Evolutionary conservation across 30 jellyfish, hydroid and myxozoan species (phyloP).

Genomic region (Sanderia malayensis): DNA sequence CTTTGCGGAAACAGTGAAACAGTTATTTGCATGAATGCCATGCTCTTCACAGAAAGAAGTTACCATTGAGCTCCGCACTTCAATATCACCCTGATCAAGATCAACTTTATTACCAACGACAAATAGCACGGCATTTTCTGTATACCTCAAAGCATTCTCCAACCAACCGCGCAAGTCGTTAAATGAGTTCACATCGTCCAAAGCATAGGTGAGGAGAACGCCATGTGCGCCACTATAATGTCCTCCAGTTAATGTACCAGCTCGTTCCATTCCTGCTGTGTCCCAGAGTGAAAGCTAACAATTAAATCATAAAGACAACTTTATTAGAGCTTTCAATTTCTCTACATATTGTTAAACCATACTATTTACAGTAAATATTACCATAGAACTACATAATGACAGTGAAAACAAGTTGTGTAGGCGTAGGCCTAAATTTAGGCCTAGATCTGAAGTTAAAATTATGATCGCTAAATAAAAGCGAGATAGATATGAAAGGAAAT

Average conservation of each 20-base stretch:
- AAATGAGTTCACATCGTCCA: slow-evolving; percentile 58
- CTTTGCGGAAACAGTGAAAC: slow-evolving; percentile 71
- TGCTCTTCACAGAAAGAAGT: slow-evolving; percentile 62
- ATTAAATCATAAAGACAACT: no score
- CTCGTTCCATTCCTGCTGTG: slow-evolving; percentile 94
- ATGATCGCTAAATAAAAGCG: no score
- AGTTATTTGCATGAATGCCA: slow-evolving; percentile 33
- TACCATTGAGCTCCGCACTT: slow-evolving; percentile 59
- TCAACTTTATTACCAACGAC: slow-evolving; percentile 89
- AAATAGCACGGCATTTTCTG: slow-evolving; percentile 44
- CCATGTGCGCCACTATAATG: slow-evolving; percentile 82
- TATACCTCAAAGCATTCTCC: slow-evolving; percentile 70
- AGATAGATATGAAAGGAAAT: no score
- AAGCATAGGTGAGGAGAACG: slow-evolving; percentile 66
- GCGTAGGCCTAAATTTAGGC: no score
- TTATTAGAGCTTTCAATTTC: no score
- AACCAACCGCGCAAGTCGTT: slow-evolving; percentile 65
- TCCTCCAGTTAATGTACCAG: slow-evolving; percentile 80
- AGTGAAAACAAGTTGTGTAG: no score
- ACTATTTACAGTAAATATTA: no score
- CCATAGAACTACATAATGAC: no score
- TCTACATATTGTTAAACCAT: no score
- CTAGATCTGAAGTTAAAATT: no score
- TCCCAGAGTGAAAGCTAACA: slow-evolving; percentile 92
- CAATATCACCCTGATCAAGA: slow-evolving; percentile 46